Percentiles rank a stretch among this genome's conserved stretches.
Conservation (phyloP, 2,113 vertebrate genomes). For the Cebidichthys violaceus region DNA sequence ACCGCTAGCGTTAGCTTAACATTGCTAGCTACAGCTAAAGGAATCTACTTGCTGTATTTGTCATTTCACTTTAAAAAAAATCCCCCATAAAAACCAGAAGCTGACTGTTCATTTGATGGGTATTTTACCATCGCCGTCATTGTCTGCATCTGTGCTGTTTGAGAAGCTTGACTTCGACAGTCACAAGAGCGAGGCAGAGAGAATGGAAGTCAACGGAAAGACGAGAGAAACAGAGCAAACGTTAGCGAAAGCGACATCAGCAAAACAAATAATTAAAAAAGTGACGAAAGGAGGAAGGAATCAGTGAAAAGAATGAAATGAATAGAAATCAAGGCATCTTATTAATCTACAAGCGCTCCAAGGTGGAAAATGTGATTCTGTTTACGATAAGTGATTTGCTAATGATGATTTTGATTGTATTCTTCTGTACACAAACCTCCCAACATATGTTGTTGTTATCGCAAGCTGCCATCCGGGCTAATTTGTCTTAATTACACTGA, state of each 20-base stretch:
- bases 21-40: neutral
- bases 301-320: constrained; percentile 8
- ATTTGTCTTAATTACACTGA: constrained; percentile 82
- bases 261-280: no score
- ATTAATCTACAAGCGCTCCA: constrained; percentile 43
- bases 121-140: neutral
- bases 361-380: constrained; percentile 55
- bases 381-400: constrained; percentile 70
- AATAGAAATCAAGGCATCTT: constrained; percentile 17
- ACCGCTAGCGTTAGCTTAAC: neutral
- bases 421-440: constrained; percentile 73
- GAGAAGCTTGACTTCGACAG: constrained; percentile 36
- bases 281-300: neutral
- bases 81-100: neutral
- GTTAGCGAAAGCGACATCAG: neutral
- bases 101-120: neutral
- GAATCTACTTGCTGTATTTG: no score
- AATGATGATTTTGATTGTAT: constrained; percentile 77
- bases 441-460: constrained; percentile 77
- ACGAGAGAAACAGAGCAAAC: constrained; percentile 3
- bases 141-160: neutral
- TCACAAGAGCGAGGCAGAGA: constrained; percentile 18
- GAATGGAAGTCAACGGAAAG: neutral
- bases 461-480: constrained; percentile 73
- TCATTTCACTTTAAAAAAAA: neutral